Evolutionary conservation across 2,888 invertebrate species (phyloP), one percentile per base, ranked within the genome.

Genomic region (Nematopogon swammerdamellus): DNA sequence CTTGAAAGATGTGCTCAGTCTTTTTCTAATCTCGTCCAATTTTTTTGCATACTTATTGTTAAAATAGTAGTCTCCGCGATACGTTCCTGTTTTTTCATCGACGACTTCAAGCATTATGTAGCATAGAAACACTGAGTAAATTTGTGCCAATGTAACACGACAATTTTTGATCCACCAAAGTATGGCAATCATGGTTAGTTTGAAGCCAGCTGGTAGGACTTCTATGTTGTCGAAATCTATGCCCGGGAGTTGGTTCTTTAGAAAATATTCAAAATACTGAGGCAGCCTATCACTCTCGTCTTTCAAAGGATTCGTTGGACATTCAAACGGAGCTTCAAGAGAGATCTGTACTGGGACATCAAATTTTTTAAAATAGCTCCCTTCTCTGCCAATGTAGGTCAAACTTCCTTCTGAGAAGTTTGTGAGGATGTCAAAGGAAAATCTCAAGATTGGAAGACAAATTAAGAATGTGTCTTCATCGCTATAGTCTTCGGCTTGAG

Each of bases 401-500:
- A 67, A 69, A 48, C 59, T 55, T n/a, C 72, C 70, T 52, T 67
- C 55, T 1, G 63, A 53, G 53, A 70, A 80, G 50, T 75, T 72
- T 30, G 70, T 79, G 1, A 80, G 56, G 14, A 80, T 61, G 56
- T 80, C 79, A 63, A 73, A 86, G 47, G 86, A 82, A 52, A 83
- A 82, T 57, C 76, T 69, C 42, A 91, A 58, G 53, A 92, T 83
- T 14, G 84, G 81, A 53, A 88, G 61, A 25, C 83, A 80, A 49
- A 84, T 79, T 6, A 79, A 59, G 57, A 85, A 84, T 6, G 86
- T 81, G 53, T 88, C 83, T 3, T 80, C 71, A 45, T 81, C 79
- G 3, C 67, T 64, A 58, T 82, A 84, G 63, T 89, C 85, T 65
- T 92, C 92, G 5, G 90, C 83, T 72, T 89, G 90, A 0, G 88